Conservation (phyloP, 2,888 invertebrate genomes). For the Philhelius pedissequus region DNA sequence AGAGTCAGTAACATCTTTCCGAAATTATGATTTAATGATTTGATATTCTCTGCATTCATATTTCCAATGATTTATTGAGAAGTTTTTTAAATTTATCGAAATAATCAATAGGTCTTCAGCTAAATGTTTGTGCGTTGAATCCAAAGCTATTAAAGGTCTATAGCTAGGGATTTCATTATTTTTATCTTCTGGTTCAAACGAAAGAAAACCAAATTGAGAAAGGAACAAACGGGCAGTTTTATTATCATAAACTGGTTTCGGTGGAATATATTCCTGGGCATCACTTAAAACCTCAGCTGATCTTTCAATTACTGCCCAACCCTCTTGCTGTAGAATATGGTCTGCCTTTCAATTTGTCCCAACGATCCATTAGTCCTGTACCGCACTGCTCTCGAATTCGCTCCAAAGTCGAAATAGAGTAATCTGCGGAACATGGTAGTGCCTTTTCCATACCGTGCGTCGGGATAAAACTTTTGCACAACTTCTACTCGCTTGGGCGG, state of each 20-base stretch:
- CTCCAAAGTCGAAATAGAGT: conserved; percentile 93
- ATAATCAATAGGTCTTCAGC: conserved; percentile 87
- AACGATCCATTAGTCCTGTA: conserved; percentile 80
- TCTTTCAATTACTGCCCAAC: conserved; percentile 79
- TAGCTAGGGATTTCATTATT: conserved; percentile 74
- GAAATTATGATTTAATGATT: conserved; percentile 80
- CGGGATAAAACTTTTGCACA: conserved; percentile 88
- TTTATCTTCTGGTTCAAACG: conserved; percentile 80
- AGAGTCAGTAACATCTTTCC: conserved; percentile 85
- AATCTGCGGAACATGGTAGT: conserved; percentile 91
- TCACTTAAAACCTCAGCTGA: conserved; percentile 79
- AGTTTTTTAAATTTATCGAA: conserved; percentile 91
- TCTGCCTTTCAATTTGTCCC: conserved; percentile 88
- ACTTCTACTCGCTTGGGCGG: conserved; percentile 83
- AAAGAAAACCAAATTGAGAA: conserved; percentile 96
- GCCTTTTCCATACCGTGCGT: conserved; percentile 88
- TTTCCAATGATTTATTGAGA: conserved; percentile 87
- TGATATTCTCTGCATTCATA: conserved; percentile 75
- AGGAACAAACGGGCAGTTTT: conserved; percentile 96
- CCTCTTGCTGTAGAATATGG: conserved; percentile 81
- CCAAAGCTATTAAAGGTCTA: conserved; percentile 76
- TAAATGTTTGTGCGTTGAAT: conserved; percentile 82
- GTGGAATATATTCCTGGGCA: conserved; percentile 88
- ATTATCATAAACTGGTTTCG: conserved; percentile 92
- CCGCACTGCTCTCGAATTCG: conserved; percentile 83